Evolutionary conservation across 1,140 invertebrate species (phyloP), one percentile per base, ranked within the genome.

Genomic region (Myzus persicae): DNA sequence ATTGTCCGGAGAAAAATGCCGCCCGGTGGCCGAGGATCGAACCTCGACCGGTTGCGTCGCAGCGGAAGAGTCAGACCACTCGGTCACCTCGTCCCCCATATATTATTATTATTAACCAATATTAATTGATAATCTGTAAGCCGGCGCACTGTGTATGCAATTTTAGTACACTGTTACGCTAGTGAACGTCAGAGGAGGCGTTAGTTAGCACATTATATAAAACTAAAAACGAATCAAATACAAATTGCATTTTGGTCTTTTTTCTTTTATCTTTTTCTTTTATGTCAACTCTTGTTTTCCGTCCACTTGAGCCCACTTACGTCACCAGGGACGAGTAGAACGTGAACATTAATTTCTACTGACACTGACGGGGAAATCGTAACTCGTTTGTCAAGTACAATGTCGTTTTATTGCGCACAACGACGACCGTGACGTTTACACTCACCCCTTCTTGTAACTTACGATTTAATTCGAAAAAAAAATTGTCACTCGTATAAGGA

Each of bases 321-420:
- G 46, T 93, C 91, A 93, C 91, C 26, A 38, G 44, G 88, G 48
- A 89, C 88, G 85, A n/a, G n/a, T 20, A 3, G 8, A 89, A 89
- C 46, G n/a, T 11, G 20, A 84, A 84, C 91, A 85, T 93, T 93
- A 20, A 85, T 93, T 93, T 85, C 91, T 36, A 82, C 76, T 93
- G 76, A 93, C 91, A 54, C 76, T 22, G 44, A 46, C 14, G n/a
- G n/a, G 36, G 36, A 44, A 92, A 46, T 82, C 46, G 46, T 54
- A 42, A 93, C 91, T 85, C 26, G 81, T 93, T 93, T 82, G 81
- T 85, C 91, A 93, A 93, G 46, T 54, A 44, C 18, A 82, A 54
- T 54, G 81, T 54, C 20, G 40, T 51, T 93, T 85, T 93, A 84
- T 84, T 93, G 91, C n/a, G 93, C 93, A 36, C 54, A 38, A 20